A percentile compares a stretch with the other conserved stretches of the same genome.
These are phyloP conservation scores for Camptogramma bilineatum DNA, from an alignment of 2,888 invertebrate species.

Conservation along the genomic window DNA sequence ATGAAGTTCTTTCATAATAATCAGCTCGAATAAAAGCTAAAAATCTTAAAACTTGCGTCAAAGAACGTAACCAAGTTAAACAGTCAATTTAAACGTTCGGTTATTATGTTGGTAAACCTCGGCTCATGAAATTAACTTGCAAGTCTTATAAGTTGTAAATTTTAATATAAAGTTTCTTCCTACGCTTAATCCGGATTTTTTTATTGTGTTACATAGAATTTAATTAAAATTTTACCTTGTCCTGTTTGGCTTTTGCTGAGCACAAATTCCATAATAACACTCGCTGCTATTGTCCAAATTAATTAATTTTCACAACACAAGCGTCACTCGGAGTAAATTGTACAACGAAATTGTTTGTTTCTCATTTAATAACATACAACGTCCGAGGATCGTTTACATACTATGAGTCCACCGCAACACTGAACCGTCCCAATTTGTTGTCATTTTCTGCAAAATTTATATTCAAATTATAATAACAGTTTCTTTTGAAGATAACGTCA, in stretches of 20 bases:
- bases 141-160: neutral
- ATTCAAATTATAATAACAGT: slow-evolving; percentile 30
- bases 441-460: slow-evolving; percentile 54
- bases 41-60: no score
- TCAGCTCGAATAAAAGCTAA: no score
- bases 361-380: slow-evolving; percentile 52
- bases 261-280: slow-evolving; percentile 67
- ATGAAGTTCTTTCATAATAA: no score
- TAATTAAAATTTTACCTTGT: slow-evolving; percentile 30
- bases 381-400: slow-evolving; percentile 52
- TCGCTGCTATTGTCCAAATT: slow-evolving; percentile 61
- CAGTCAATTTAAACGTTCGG: neutral
- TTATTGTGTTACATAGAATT: slow-evolving; percentile 3
- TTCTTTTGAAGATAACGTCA: slow-evolving; percentile 16
- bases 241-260: slow-evolving; percentile 27
- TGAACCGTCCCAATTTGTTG: slow-evolving; percentile 60
- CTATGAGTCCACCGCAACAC: slow-evolving; percentile 60
- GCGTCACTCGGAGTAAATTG: slow-evolving; percentile 62
- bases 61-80: no score
- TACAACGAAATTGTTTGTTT: slow-evolving; percentile 49
- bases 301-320: slow-evolving; percentile 68
- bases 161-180: neutral
- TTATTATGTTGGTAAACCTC: neutral
- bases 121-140: neutral
- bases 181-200: neutral